phyloP scores from a whole-genome alignment of 2,113 vertebrate species.

The Apodemus speciosus region DNA sequence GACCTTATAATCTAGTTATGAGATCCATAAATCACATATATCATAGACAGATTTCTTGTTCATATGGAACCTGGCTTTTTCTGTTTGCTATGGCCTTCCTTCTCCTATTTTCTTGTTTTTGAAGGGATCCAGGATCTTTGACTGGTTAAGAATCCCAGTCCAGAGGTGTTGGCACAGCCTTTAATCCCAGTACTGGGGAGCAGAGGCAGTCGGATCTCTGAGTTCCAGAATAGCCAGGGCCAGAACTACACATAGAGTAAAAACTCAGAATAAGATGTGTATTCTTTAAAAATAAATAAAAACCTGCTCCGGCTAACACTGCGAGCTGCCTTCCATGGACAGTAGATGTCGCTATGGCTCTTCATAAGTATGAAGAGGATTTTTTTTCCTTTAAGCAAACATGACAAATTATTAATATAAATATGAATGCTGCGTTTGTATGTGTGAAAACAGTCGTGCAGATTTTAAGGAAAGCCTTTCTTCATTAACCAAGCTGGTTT shows the following conservation, averaged over 20 bases:
- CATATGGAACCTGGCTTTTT: not conserved
- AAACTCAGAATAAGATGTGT: not conserved
- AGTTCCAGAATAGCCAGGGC: not conserved
- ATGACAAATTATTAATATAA: not conserved
- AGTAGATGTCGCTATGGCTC: conserved; percentile 66
- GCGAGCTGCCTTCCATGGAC: conserved; percentile 5
- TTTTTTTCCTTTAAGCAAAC: not conserved
- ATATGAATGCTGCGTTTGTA: not conserved
- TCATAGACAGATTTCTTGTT: not conserved
- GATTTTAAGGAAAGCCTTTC: not conserved
- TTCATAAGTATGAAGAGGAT: not conserved
- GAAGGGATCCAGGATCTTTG: not conserved
- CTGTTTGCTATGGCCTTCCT: not conserved
- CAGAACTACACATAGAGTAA: not conserved
- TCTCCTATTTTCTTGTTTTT: not conserved
- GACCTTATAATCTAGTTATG: not conserved
- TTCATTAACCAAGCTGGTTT: not conserved
- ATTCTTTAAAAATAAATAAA: not conserved
- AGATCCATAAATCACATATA: not conserved
- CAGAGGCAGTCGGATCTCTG: not conserved
- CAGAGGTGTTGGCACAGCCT: not conserved
- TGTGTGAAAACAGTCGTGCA: not conserved
- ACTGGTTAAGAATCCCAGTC: not conserved
- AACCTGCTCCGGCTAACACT: not conserved
- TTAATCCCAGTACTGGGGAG: not conserved